Evolutionary conservation across 2,797 vertebrate genomes (phyloP).

Genomic region (Lithobates pipiens): DNA sequence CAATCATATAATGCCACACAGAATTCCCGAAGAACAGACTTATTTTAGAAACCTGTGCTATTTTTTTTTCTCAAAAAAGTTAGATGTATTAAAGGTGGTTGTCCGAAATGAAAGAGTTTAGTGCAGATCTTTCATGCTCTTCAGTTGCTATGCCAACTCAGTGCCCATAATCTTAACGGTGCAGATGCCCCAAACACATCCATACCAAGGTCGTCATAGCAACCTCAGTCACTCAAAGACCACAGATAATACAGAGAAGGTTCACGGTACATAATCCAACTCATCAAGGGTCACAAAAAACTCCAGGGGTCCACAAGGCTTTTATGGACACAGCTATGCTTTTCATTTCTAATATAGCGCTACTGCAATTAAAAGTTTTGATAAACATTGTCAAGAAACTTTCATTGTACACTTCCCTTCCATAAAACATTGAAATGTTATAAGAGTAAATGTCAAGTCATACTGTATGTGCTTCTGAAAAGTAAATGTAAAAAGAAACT

Average conservation of each 20-base stretch:
- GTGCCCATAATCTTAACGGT: background rate
- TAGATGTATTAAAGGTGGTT: background rate
- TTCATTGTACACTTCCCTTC: background rate
- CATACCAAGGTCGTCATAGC: background rate
- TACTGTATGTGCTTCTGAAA: background rate
- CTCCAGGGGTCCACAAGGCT: background rate
- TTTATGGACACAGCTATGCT: background rate
- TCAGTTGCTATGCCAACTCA: constrained; percentile 29
- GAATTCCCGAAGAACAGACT: no score
- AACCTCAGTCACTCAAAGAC: constrained; percentile 6
- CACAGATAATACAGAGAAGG: constrained; percentile 7
- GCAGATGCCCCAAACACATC: constrained; percentile 9
- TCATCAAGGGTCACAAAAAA: background rate
- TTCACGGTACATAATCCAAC: constrained; percentile 24
- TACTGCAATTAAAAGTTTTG: no score
- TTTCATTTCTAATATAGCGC: background rate
- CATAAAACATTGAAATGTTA: background rate
- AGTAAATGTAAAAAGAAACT: background rate
- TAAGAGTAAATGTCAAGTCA: background rate
- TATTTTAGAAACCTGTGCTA: no score
- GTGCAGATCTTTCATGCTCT: background rate
- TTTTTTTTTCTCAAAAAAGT: background rate
- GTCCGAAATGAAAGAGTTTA: background rate
- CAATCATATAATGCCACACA: no score
- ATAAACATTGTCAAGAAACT: background rate